Evolutionary conservation across 2,888 invertebrate species (phyloP).

Genomic region (Yponomeuta cagnagella): DNA sequence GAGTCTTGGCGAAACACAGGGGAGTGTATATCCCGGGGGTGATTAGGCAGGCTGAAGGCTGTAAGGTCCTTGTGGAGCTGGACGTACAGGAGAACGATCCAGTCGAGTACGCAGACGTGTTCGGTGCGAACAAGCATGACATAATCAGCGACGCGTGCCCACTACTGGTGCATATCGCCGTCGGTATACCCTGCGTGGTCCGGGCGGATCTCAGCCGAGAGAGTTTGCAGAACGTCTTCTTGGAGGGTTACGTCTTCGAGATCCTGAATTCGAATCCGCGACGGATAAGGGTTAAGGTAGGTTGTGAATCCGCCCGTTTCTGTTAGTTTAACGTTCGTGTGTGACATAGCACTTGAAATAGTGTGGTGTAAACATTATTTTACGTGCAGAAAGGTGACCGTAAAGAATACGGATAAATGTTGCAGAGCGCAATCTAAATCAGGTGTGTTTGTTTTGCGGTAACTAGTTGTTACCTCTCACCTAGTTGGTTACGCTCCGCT

Average conservation of each 20-base stretch:
- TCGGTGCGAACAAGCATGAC: slow-evolving; percentile 87
- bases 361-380: background rate
- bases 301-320: slow-evolving; percentile 20
- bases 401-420: background rate
- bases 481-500: background rate
- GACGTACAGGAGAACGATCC: slow-evolving; percentile 84
- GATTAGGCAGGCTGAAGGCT: slow-evolving; percentile 83
- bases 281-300: slow-evolving; percentile 68
- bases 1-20: slow-evolving; percentile 91
- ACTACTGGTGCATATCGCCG: slow-evolving; percentile 84
- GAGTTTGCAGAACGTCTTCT: slow-evolving; percentile 83
- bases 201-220: slow-evolving; percentile 75
- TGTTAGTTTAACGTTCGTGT: background rate
- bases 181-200: slow-evolving; percentile 89
- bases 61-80: slow-evolving; percentile 86
- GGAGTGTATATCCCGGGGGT: slow-evolving; percentile 91
- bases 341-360: background rate
- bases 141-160: slow-evolving; percentile 96
- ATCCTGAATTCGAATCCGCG: slow-evolving; percentile 60
- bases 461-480: background rate
- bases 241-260: slow-evolving; percentile 86
- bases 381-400: background rate
- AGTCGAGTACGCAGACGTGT: slow-evolving; percentile 84
- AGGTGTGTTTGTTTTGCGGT: background rate
- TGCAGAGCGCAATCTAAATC: too few relatives aligned